Conservation (phyloP, 2,113 vertebrate genomes). For the Bubo bubo region DNA sequence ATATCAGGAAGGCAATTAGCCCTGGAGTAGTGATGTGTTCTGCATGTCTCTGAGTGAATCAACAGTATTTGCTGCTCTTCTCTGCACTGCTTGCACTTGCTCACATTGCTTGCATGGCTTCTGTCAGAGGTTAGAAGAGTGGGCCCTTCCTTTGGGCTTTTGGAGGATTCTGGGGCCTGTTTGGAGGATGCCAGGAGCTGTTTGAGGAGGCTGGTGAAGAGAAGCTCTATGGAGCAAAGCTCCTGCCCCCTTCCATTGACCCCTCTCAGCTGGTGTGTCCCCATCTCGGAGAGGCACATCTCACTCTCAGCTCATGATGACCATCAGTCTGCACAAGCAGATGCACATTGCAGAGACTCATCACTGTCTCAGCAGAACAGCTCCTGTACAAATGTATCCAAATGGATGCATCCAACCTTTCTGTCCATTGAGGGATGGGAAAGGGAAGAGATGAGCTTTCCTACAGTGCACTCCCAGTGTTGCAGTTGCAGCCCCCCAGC, state of each 20-base stretch:
- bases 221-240: neutral
- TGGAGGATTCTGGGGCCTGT: neutral
- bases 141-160: neutral
- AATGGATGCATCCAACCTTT: neutral
- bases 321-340: neutral
- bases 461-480: too few relatives aligned
- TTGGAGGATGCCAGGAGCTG: neutral
- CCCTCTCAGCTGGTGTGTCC: neutral
- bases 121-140: neutral
- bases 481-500: neutral
- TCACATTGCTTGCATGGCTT: neutral
- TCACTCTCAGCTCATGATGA: neutral
- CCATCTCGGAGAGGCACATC: fast-evolving
- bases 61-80: neutral
- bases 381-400: neutral
- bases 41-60: neutral
- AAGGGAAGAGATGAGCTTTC: neutral
- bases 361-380: neutral
- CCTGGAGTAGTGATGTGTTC: neutral
- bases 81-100: neutral
- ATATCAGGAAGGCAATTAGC: neutral
- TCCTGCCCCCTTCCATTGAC: neutral
- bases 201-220: neutral
- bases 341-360: neutral
- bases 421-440: neutral